phyloP scores from a whole-genome alignment of 1,140 invertebrate species.

The Dreissena polymorpha region DNA sequence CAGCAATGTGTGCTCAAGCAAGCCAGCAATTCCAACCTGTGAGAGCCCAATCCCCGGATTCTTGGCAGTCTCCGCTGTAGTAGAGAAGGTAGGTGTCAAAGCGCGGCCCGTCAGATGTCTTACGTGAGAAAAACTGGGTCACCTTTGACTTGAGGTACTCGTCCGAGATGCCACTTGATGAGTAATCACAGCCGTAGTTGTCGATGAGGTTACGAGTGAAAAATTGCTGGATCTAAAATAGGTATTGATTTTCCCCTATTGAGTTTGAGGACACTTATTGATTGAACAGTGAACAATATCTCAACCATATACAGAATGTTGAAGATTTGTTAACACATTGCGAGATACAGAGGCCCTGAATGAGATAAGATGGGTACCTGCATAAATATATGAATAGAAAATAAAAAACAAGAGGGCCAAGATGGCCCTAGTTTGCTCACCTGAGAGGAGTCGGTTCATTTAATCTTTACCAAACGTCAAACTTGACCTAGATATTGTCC shows the following conservation, averaged over 20 bases:
- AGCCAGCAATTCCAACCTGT: conserved; percentile 63
- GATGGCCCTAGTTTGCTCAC: too few relatives aligned
- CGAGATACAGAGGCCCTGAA: too few relatives aligned
- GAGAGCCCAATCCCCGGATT: conserved; percentile 77
- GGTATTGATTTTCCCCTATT: not conserved
- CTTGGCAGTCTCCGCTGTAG: conserved; percentile 76
- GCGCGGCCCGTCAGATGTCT: conserved; percentile 73
- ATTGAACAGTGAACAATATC: not conserved
- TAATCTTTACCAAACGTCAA: too few relatives aligned
- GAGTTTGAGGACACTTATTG: not conserved
- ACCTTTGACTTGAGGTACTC: conserved; percentile 74
- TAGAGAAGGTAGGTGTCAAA: conserved; percentile 78
- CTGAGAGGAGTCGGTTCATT: too few relatives aligned
- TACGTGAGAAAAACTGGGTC: conserved; percentile 73
- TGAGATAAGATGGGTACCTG: too few relatives aligned
- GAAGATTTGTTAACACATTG: not conserved
- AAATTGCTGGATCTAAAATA: conserved; percentile 68
- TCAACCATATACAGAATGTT: not conserved
- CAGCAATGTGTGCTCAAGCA: not conserved
- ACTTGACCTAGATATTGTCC: too few relatives aligned
- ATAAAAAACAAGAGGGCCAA: too few relatives aligned
- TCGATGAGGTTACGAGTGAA: conserved; percentile 77
- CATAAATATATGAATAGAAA: too few relatives aligned
- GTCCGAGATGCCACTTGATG: conserved; percentile 71
- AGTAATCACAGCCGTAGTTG: conserved; percentile 78